Evolutionary conservation across 2,797 vertebrate species (phyloP).

Genomic region (Poecile montanus): DNA sequence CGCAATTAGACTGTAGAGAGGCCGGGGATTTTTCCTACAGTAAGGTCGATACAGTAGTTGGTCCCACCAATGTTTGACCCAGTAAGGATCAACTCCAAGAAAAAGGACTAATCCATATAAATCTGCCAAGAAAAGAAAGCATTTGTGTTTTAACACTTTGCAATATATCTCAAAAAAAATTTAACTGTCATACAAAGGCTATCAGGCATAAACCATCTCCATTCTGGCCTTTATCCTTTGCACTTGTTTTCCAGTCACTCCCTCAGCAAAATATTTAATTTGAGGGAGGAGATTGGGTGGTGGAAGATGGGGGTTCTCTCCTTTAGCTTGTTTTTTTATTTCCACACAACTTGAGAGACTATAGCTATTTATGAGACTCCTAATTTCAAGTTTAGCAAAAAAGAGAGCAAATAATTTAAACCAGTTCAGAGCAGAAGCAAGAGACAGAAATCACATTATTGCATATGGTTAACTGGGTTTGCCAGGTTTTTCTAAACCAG

Average conservation of each 20-base stretch:
- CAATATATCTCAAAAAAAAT: background rate
- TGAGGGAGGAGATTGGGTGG: background rate
- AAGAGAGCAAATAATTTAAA: background rate
- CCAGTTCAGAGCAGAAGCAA: background rate
- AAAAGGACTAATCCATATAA: constrained; percentile 96
- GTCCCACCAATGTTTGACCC: constrained; percentile 97
- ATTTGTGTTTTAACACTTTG: background rate
- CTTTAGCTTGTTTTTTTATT: background rate
- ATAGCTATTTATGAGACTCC: background rate
- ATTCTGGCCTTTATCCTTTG: background rate
- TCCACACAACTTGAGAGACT: background rate
- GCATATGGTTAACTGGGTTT: constrained; percentile 22
- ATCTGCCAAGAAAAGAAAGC: constrained; percentile 78
- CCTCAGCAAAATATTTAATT: background rate
- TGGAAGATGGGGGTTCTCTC: background rate
- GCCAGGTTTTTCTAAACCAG: constrained; percentile 34
- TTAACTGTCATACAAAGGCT: background rate
- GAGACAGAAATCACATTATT: constrained; percentile 7
- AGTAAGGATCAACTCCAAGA: constrained; percentile 95
- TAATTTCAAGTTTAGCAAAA: constrained; percentile 3
- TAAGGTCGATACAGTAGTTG: constrained; percentile 94
- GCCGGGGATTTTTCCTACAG: constrained; percentile 87
- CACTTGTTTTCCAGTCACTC: background rate
- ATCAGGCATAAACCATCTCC: background rate
- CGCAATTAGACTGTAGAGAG: constrained; percentile 88